Evolutionary conservation across 2,113 vertebrate genomes (phyloP).

Genomic region (Chlorocebus sabaeus): DNA sequence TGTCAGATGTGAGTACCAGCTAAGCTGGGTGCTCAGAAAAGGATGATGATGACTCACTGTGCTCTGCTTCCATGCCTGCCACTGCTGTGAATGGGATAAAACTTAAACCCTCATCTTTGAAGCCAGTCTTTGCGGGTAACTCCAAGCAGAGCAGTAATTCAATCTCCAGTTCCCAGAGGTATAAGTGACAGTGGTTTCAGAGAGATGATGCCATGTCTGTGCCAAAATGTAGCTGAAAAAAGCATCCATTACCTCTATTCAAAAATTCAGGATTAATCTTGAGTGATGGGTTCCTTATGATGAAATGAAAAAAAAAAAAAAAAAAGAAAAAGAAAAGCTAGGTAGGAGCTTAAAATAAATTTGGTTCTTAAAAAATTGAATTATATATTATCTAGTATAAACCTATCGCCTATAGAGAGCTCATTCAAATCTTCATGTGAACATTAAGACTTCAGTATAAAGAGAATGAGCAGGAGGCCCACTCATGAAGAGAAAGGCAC

Average conservation of each 20-base stretch:
- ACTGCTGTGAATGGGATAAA: conserved; percentile 40
- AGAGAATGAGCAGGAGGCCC: not conserved
- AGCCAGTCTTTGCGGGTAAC: not conserved
- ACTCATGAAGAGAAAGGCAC: not conserved
- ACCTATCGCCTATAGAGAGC: not conserved
- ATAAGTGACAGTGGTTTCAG: conserved; percentile 31
- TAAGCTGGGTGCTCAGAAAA: not conserved
- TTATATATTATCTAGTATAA: not conserved
- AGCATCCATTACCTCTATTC: not conserved
- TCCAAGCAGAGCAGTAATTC: conserved; percentile 34
- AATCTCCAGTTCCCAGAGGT: conserved; percentile 48
- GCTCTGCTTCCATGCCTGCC: not conserved
- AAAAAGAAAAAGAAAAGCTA: not conserved
- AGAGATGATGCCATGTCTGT: not conserved
- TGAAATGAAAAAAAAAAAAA: not conserved
- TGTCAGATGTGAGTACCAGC: conserved; percentile 1
- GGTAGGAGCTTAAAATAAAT: not conserved
- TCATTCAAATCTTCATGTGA: not conserved
- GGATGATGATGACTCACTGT: not conserved
- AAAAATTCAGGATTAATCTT: conserved; percentile 2
- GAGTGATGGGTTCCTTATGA: not conserved
- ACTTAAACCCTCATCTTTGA: conserved; percentile 61
- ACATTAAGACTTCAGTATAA: not conserved
- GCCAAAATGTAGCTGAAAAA: conserved; percentile 9
- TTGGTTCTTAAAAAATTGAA: not conserved